Evolutionary conservation across 2,797 vertebrate species (phyloP), one percentile per base, ranked within the genome.

Genomic region (Rhodeus uyekii): DNA sequence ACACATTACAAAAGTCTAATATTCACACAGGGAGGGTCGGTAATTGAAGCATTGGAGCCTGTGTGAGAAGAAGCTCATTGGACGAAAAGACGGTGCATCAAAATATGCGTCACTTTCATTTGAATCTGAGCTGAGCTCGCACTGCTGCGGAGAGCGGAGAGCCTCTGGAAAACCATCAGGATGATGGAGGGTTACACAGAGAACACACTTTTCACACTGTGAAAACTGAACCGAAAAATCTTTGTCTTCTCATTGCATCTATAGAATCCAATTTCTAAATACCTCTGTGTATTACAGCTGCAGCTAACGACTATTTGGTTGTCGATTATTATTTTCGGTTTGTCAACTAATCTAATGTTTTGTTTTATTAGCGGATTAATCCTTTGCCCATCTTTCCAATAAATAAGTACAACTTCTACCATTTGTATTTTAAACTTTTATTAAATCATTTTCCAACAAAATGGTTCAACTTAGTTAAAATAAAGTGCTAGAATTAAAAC

Each of bases 1-100:
- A 96, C 94, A 96, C 96, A 97, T 97, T 96, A 97, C 96, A 95
- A 94, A 94, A 95, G 93, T 95, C 95, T 96, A 96, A 97, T 96
- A 96, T 95, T 96, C 95, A 96, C 96, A 96, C 91, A 93, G 95
- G 95, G 96, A 97, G 95, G 96, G 94, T 94, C 94, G 94, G 96
- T 91, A 92, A 93, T 96, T 95, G 95, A 95, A 96, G 95, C 94
- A 92, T n/a, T 0, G 68, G 91, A 93, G 95, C 93, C 94, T 94
- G 91, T 94, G 94, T 91, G 95, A 93, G 92, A 93, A 92, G 94
- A 94, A 93, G 96, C 96, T 96, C 92, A 95, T 83, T 90, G 91
- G 91, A 90, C 92, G 86, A 90, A 91, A 91, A 92, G 85, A 92
- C 91, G 90, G 88, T 87, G 84, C 94, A 91, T 95, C 94, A 95